These are phyloP conservation scores for rabbit (Oryctolagus cuniculus) DNA, from an alignment of 2,113 vertebrate species.

Conservation along the genomic window DNA sequence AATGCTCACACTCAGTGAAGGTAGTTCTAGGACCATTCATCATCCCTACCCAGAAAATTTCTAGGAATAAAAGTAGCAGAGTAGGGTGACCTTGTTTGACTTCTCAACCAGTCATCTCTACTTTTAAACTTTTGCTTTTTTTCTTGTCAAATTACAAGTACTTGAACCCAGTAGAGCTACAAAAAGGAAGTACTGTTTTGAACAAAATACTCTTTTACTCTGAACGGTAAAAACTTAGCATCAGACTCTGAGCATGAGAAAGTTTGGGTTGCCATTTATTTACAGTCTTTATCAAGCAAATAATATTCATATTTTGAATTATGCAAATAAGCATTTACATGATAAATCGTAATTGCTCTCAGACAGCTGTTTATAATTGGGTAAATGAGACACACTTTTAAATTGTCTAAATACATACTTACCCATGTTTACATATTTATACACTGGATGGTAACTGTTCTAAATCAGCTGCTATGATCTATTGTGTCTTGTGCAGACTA, in stretches of 20 bases:
- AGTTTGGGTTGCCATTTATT: conserved; percentile 77
- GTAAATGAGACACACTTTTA: conserved; percentile 85
- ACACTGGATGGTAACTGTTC: conserved; percentile 73
- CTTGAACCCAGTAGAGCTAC: conserved; percentile 34
- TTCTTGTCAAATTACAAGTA: conserved; percentile 56
- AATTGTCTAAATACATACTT: conserved; percentile 85
- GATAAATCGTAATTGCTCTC: conserved; percentile 85
- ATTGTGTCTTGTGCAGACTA: conserved; percentile 74
- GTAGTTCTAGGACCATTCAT: not conserved
- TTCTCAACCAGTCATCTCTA: conserved; percentile 5
- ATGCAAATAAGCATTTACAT: conserved; percentile 86
- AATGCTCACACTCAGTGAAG: not conserved
- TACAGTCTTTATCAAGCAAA: conserved; percentile 83
- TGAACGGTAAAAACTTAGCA: conserved; percentile 61
- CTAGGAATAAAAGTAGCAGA: not conserved
- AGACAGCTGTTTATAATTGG: conserved; percentile 86
- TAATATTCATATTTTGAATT: conserved; percentile 86
- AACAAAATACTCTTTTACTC: conserved; percentile 28
- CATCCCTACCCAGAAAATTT: not conserved
- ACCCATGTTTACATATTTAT: conserved; percentile 84
- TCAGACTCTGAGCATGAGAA: conserved; percentile 74
- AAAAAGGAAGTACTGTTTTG: conserved; percentile 49
- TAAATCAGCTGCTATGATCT: conserved; percentile 71
- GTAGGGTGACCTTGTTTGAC: not conserved
- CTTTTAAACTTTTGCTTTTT: conserved; percentile 52